These are phyloP conservation scores for Lumbricus terrestris DNA, from an alignment of 2,888 invertebrate species.

Conservation along the genomic window DNA sequence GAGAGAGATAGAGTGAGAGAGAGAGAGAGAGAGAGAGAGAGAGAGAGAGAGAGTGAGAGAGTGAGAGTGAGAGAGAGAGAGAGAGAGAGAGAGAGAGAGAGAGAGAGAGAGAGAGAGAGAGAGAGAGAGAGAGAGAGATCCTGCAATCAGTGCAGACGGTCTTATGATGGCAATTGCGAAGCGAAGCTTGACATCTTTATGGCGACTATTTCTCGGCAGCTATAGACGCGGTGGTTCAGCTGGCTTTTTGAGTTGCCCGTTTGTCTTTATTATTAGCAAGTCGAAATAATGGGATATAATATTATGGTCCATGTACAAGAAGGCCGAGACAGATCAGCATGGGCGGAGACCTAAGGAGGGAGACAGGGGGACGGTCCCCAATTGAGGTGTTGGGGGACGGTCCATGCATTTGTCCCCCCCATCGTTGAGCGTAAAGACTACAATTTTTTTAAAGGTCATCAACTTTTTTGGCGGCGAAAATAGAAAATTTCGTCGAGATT, in stretches of 20 bases:
- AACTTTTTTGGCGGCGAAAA: too few species aligned
- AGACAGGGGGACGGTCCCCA: too few species aligned
- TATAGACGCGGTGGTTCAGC: not conserved
- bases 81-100: not conserved
- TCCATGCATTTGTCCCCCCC: too few species aligned
- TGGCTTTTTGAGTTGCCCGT: not conserved
- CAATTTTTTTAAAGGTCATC: too few species aligned
- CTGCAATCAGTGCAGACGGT: not conserved
- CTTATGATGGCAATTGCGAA: not conserved
- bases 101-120: not conserved
- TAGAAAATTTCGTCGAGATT: too few species aligned
- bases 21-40: too few species aligned
- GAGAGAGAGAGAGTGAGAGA: too few species aligned
- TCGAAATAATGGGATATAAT: not conserved
- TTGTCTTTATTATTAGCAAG: not conserved
- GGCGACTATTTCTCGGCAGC: not conserved
- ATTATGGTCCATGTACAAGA: too few species aligned
- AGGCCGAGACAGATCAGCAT: not conserved
- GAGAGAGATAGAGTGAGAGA: too few species aligned
- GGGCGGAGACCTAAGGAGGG: too few species aligned
- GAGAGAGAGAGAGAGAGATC: not conserved
- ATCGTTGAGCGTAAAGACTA: too few species aligned
- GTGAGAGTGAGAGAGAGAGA: not conserved
- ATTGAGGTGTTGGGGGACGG: too few species aligned
- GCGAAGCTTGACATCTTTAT: not conserved